These are phyloP conservation scores for human DNA, from an alignment of 2,113 vertebrate genomes.

Conservation along the genomic window DNA sequence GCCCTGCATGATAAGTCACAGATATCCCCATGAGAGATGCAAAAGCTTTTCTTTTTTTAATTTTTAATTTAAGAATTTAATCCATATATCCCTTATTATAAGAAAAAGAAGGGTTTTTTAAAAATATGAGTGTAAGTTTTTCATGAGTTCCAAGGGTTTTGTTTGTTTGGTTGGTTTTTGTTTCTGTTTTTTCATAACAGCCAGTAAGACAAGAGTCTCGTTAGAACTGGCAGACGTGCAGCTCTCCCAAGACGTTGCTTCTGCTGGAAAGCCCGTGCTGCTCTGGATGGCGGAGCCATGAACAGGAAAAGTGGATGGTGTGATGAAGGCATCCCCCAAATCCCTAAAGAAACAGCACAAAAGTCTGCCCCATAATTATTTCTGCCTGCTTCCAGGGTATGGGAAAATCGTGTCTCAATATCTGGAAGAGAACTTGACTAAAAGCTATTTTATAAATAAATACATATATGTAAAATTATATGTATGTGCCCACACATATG, in stretches of 20 bases:
- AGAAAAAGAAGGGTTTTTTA: background rate
- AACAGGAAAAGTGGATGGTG: rapidly evolving
- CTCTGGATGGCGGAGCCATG: rapidly evolving
- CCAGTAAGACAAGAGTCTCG: background rate
- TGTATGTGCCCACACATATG: background rate
- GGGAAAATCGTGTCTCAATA: background rate
- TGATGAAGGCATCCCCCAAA: background rate
- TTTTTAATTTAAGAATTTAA: background rate
- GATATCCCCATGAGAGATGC: rapidly evolving
- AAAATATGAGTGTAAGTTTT: background rate
- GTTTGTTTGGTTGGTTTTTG: background rate
- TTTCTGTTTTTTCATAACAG: background rate
- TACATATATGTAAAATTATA: too few species aligned
- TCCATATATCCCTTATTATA: background rate
- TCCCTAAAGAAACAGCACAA: background rate
- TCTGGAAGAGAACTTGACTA: background rate
- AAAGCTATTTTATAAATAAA: background rate
- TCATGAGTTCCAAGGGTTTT: background rate
- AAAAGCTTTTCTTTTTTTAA: background rate
- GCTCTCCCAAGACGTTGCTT: background rate
- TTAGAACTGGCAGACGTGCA: rapidly evolving
- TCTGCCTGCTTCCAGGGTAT: too few species aligned
- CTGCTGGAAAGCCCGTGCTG: rapidly evolving
- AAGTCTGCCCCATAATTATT: background rate
- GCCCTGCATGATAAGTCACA: rapidly evolving